These are phyloP conservation scores for Trichogramma pretiosum DNA, from an alignment of 1,140 invertebrate species.

Conservation along the genomic window DNA sequence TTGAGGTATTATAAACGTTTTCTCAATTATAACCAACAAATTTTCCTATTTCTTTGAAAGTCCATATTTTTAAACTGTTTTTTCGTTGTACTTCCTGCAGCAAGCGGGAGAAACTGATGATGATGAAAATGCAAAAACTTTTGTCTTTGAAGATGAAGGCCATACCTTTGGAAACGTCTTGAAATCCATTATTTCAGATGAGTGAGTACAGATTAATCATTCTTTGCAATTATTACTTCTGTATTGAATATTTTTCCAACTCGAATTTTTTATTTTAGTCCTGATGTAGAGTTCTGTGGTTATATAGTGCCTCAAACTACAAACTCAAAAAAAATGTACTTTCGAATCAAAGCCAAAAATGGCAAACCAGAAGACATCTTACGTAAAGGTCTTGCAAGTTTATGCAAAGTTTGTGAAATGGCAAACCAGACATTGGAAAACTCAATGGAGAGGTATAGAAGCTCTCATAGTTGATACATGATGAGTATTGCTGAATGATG, in stretches of 20 bases:
- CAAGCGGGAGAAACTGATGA: conserved; percentile 57
- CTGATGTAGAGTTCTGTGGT: conserved; percentile 80
- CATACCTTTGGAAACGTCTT: conserved; percentile 82
- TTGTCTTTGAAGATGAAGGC: conserved; percentile 74
- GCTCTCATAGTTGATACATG: too few relatives aligned
- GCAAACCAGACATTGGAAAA: conserved; percentile 58
- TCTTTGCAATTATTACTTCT: not conserved
- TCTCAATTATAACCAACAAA: conserved; percentile 9
- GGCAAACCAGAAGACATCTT: conserved; percentile 61
- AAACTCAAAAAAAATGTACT: conserved; percentile 79
- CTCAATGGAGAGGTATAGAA: conserved; percentile 26
- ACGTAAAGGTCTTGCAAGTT: conserved; percentile 61
- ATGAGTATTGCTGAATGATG: too few relatives aligned
- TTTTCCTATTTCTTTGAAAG: not conserved
- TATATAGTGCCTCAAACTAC: conserved; percentile 85
- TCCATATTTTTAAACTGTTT: too few relatives aligned
- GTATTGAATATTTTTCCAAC: not conserved
- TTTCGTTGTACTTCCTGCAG: too few relatives aligned
- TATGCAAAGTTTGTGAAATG: conserved; percentile 66
- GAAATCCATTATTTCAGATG: conserved; percentile 66
- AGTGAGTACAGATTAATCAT: too few relatives aligned
- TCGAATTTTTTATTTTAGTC: conserved; percentile 45
- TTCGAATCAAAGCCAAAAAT: conserved; percentile 71
- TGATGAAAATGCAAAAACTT: conserved; percentile 63
- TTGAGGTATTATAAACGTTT: conserved; percentile 22